Conservation (phyloP, 2,888 invertebrate genomes). For the Lamellibrachia columna region DNA sequence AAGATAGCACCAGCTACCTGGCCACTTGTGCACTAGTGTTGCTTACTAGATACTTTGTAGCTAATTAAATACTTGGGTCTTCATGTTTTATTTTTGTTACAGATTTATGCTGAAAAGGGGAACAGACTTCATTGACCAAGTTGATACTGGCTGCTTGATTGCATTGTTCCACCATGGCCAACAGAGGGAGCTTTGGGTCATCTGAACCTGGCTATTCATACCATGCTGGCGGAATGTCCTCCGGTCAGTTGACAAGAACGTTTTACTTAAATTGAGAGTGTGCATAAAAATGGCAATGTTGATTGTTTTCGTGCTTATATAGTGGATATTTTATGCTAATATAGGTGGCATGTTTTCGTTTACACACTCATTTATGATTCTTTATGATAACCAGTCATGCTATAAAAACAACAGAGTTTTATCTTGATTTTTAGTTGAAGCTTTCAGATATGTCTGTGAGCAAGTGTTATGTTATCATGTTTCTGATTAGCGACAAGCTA, state of each 20-base stretch:
- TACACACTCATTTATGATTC: not conserved
- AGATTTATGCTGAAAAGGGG: not conserved
- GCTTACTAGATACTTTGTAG: no score
- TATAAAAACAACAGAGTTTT: not conserved
- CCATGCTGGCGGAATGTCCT: not conserved
- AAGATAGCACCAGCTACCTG: not conserved
- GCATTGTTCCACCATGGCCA: not conserved
- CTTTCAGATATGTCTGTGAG: not conserved
- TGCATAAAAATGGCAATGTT: not conserved
- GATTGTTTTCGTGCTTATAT: not conserved
- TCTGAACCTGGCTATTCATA: not conserved
- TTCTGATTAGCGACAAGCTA: not conserved
- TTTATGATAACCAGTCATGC: no score
- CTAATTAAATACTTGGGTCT: no score
- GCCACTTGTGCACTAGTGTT: not conserved
- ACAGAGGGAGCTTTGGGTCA: conserved; percentile 3
- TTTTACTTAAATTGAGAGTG: not conserved
- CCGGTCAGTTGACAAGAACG: not conserved
- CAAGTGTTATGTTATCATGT: not conserved
- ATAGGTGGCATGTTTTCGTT: not conserved
- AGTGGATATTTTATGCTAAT: not conserved
- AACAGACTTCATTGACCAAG: not conserved
- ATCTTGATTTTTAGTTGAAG: not conserved
- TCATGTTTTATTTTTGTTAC: not conserved
- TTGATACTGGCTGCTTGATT: not conserved